Conservation (phyloP, 2,888 invertebrate species). For the Papilio protenor region DNA sequence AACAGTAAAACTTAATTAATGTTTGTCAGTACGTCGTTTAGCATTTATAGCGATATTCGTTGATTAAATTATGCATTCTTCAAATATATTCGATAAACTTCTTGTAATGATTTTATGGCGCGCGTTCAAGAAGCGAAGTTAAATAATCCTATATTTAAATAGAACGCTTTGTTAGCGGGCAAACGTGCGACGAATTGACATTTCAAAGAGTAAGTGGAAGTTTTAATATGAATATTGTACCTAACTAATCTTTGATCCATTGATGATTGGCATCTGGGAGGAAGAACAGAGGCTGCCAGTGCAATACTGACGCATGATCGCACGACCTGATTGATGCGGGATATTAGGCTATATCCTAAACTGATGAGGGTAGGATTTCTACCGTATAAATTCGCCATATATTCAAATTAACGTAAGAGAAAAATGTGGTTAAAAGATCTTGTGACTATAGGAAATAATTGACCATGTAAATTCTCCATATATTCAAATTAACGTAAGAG, state of each 20-base stretch:
- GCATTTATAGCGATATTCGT: background rate
- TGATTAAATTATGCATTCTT: too few relatives aligned
- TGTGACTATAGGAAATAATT: too few relatives aligned
- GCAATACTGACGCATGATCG: slow-evolving; percentile 14
- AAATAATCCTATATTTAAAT: slow-evolving; percentile 8
- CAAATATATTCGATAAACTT: too few relatives aligned
- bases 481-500: too few relatives aligned
- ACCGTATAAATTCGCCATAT: background rate
- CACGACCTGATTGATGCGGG: slow-evolving; percentile 10
- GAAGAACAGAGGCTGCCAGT: background rate
- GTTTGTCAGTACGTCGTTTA: background rate
- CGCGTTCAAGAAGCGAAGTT: slow-evolving; percentile 3
- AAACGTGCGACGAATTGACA: slow-evolving; percentile 7
- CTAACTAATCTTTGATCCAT: background rate
- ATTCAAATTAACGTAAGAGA: background rate
- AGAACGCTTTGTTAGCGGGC: background rate
- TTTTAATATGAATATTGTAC: background rate
- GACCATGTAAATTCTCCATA: too few relatives aligned
- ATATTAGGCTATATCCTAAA: background rate
- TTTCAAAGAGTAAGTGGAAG: background rate
- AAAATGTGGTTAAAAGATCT: background rate
- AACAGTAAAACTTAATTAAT: background rate
- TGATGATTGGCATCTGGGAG: background rate
- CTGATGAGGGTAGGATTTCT: background rate
- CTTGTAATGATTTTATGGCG: background rate